Evolutionary conservation across 2,797 vertebrate species (phyloP), one percentile per base, ranked within the genome.

Genomic region (Capromys pilorides): DNA sequence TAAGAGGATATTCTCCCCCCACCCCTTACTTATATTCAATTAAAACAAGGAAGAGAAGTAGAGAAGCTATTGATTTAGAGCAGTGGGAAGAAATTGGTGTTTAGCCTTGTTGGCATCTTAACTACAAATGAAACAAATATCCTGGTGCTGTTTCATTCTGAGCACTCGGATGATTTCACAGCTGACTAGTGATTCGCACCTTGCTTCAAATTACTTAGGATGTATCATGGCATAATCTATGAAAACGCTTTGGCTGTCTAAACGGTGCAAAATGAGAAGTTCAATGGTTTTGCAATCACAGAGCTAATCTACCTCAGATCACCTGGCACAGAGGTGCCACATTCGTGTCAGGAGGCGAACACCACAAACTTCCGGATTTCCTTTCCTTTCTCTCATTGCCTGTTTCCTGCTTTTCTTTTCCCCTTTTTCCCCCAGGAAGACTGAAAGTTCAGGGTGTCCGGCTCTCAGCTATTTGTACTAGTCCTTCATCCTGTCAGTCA

Each of bases 151-250:
- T 97, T 97, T 89, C 95, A 91, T 97, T 98, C 92, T 69, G 69
- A 97, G 91, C 90, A 12, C 94, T 97, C 96, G 97, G 90, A 94
- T 91, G 88, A 97, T 98, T 97, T 98, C 95, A 98, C 95, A 97
- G 94, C 39, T 97, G 97, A 97, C 89, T 96, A 94, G 95, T 94
- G 95, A 81, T 97, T 97, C 97, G 57, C 26, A 59, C 93, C 95
- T 97, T 96, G 82, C 81, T 97, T 97, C 91, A 96, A 88, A 97
- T 98, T 93, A 95, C 84, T 96, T 97, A 90, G 90, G 12, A 87
- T 91, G 39, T 94, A 88, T 96, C 91, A 83, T 91, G 86, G 83
- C 66, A 95, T 96, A 79, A 93, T 67, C 75, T 90, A 73, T 61
- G 94, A 96, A 96, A 96, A 93, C 45, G 94, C 31, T 90, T 67